Base-by-base conservation (phyloP, 2,113 vertebrate genomes). In the Procapra przewalskii region DNA sequence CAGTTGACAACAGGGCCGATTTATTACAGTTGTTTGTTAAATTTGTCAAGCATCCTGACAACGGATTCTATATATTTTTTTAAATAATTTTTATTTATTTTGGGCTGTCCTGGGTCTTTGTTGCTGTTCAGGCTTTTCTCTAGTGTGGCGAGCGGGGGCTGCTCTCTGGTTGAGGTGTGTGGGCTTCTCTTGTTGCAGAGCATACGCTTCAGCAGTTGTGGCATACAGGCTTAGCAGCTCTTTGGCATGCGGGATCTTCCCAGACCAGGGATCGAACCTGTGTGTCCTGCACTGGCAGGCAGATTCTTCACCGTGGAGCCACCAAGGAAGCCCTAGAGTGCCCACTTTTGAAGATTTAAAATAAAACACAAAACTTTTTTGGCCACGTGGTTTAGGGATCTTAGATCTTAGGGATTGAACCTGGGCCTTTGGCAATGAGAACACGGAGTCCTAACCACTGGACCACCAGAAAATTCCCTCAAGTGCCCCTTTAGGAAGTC, bases 11-110 rank as follows among this genome's bases (percentile, higher is more conserved):
- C 29, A 23, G 36, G 67, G 81, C 60, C 17, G 4, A 21, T 45
- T 48, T 19, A 54, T 54, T 82, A 82, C 48, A 29, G 29, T 15
- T 14, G 12, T 11, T 82, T 82, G 11, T 84, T 45, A 15, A 82
- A 13, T 45, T n/a, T 3, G 8, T 17, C 29, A 57, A 17, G 82
- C 64, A 13, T 45, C 31, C 40, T 50, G 9, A 29, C 21, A 77
- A 71, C 0, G 2, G 40, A 27, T 77, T 77, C 67, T 40, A 3
- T 75, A 40, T 40, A n/a, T 40, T 40, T 71, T 75, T 0, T 0
- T 13, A 2, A 12, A 40, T 77, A 27, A 77, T 77, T 25, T 43
- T 27, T 25, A 27, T 27, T 77, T 43, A 27, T 43, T 43, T 43
- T 77, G 43, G 71, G 36, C 36, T 27, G 36, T 77, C 36, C 6